Evolutionary conservation across 2,113 vertebrate genomes (phyloP), one percentile per base, ranked within the genome.

Genomic region (Zosterops borbonicus): DNA sequence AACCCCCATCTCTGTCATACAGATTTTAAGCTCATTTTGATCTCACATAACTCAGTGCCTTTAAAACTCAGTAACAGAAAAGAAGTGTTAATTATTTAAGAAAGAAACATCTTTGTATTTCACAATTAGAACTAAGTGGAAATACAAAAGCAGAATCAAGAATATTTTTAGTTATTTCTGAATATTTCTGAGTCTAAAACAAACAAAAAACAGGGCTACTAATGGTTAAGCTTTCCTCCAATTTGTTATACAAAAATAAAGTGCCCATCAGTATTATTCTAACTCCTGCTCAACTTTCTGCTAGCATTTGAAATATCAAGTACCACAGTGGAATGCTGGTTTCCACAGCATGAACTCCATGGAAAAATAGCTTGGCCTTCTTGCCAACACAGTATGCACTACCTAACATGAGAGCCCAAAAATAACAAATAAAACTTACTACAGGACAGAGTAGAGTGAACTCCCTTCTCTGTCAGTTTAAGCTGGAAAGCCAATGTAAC

Each of bases 321-420:
- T 92, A 90, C 87, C 74, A 88, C 62, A 73, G 0, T 41, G 93
- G 90, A 96, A 94, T 6, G 27, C 37, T 73, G 69, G 67, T 87
- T 96, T 97, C 95, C 92, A 97, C 94, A 94, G 92, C 83, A 92
- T 67, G 80, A 96, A 87, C 83, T 96, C 84, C 92, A 93, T 87
- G 95, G 95, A 97, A 97, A 97, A 96, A 93, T 7, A 90, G 88
- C 44, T 21, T 53, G 52, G 82, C 35, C 23, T 83, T 71, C 83
- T 78, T 90, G 88, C 95, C 93, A 97, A 50, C 56, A 68, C 49
- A 92, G 93, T 60, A 87, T 93, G 85, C n/a, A 27, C 83, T 93
- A 78, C 92, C 93, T 93, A 94, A 78, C 31, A 64, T 7, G 20
- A 71, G 73, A 83, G 80, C 90, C 96, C 96, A 96, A 97, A 94